Base-by-base conservation (phyloP, 2,888 invertebrate species). In the Seladonia tumulorum region DNA sequence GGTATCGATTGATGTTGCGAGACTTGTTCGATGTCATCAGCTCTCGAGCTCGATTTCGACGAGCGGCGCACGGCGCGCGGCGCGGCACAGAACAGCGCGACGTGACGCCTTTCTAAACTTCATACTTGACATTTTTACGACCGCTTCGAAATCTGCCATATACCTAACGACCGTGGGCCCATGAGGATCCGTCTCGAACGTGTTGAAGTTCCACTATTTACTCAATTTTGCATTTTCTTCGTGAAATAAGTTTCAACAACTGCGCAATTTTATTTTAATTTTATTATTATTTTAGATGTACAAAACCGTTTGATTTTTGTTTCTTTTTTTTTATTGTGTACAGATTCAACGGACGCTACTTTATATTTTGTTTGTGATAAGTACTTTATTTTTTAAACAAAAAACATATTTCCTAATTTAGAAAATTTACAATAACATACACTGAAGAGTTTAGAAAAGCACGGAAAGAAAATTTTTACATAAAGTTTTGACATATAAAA, bases 121-220 rank as follows among this genome's bases (percentile, higher is more conserved):
- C 63, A 63, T 29, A 16, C 63, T 63, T 63, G 25, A 63, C 63
- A 63, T 63, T 63, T 63, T 63, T 63, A 63, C 63, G 63, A 63
- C 16, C 63, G n/a, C 63, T 63, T 63, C 16, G 63, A n/a, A 53
- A 53, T 53, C 53, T 53, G 63, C 29, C 63, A 63, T 63, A 29
- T 16, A 63, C 16, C 25, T 63, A 63, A 16, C 7, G 63, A 7
- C 16, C 63, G 25, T 63, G 16, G 25, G 63, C 63, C 63, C 29
- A 63, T 63, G 16, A 63, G 63, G 16, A 63, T 63, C 29, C 14
- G 16, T 60, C 16, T 16, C 16, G 2, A 29, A 63, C 63, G 0
- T 29, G 2, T 29, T 29, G 12, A 63, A 63, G 29, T 63, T 63
- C 25, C 25, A 60, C 25, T 25, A 25, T 63, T 63, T 29, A 0